A percentile compares a stretch with the other conserved stretches of the same genome.
phyloP scores from a whole-genome alignment of 2,113 vertebrate species.

The Tachysurus fulvidraco region DNA sequence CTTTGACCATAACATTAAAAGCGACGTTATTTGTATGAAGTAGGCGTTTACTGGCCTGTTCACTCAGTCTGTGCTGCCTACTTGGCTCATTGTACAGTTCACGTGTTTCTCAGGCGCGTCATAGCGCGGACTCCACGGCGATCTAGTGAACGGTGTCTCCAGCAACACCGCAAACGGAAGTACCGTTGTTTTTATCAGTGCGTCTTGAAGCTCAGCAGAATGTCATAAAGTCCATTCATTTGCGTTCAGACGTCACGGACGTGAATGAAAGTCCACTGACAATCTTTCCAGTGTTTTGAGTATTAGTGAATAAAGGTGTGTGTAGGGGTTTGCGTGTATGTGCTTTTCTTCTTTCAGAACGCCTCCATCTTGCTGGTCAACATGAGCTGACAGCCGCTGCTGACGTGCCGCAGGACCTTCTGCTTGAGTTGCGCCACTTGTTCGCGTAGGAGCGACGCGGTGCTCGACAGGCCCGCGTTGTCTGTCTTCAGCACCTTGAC shows the following conservation, averaged over 20 bases:
- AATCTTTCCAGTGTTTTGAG: conserved; percentile 55
- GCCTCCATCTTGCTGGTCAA: conserved; percentile 83
- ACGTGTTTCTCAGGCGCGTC: conserved; percentile 56
- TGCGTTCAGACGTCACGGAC: not conserved
- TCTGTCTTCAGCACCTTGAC: conserved; percentile 87
- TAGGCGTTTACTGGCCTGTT: conserved; percentile 37
- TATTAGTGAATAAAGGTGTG: conserved; percentile 23
- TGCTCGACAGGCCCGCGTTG: conserved; percentile 86
- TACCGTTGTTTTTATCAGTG: conserved; percentile 41
- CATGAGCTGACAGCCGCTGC: conserved; percentile 91
- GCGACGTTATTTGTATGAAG: conserved; percentile 47
- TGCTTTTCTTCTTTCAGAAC: conserved; percentile 61
- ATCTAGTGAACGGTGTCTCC: conserved; percentile 57
- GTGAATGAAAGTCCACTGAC: not conserved
- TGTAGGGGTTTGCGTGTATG: conserved; percentile 42
- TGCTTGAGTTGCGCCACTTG: conserved; percentile 92
- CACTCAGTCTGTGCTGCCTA: not conserved
- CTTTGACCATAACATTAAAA: conserved; percentile 62
- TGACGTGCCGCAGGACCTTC: conserved; percentile 89
- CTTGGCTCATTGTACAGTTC: conserved; percentile 9
- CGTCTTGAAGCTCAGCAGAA: conserved; percentile 50
- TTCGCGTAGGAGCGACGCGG: conserved; percentile 84
- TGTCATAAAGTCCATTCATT: conserved; percentile 8
- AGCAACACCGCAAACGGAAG: conserved; percentile 70
- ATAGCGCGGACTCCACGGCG: not conserved